Evolutionary conservation across 1,140 invertebrate genomes (phyloP).

Genomic region (Trichonephila clavipes): DNA sequence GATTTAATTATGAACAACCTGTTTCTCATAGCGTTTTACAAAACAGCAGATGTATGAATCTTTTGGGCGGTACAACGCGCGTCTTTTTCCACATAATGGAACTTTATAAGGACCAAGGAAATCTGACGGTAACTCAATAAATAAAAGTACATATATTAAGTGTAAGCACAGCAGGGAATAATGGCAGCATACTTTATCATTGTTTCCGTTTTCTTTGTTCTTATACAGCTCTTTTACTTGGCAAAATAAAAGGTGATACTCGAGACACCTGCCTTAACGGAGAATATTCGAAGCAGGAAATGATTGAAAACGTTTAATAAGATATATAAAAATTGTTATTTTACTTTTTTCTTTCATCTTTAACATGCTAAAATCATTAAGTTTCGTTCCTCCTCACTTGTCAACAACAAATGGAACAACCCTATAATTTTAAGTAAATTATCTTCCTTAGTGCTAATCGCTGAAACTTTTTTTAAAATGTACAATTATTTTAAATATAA

Average conservation of each 20-base stretch:
- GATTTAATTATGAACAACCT: no score
- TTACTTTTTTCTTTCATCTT: background rate
- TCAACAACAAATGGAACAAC: background rate
- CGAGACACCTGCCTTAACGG: background rate
- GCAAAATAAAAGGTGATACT: background rate
- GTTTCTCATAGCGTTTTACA: no score
- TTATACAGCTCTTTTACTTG: background rate
- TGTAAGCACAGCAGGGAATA: no score
- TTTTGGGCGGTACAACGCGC: no score
- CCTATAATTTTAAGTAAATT: background rate
- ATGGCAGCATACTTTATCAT: background rate
- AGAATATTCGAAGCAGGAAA: background rate
- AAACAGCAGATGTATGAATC: no score
- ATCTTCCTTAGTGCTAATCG: background rate
- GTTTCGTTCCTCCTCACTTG: background rate
- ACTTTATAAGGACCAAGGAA: no score
- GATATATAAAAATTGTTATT: background rate
- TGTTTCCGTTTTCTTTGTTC: background rate
- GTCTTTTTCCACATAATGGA: no score
- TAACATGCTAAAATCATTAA: background rate
- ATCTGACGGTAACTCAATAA: no score
- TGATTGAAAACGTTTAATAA: background rate
- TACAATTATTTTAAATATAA: background rate
- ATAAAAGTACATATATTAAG: no score
- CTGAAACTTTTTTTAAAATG: background rate